A percentile compares a stretch with the other conserved stretches of the same genome.
Conservation (phyloP, 2,797 vertebrate species). For the Onychomys leucogaster region DNA sequence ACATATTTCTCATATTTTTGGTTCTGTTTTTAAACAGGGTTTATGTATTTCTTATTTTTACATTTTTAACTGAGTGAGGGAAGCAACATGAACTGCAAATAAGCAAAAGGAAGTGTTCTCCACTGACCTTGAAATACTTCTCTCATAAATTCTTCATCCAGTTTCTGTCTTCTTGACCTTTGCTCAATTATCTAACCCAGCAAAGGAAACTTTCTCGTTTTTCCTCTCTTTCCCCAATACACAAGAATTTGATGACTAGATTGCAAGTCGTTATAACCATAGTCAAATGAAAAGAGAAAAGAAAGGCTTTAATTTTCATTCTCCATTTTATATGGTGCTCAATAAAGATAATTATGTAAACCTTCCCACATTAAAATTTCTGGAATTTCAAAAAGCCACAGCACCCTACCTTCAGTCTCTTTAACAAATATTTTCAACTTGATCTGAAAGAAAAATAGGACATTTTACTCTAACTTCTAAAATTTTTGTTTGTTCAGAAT, state of each 20-base stretch:
- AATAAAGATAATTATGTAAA: background rate
- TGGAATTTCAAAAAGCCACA: background rate
- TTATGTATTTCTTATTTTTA: background rate
- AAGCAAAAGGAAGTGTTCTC: background rate
- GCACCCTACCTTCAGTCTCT: background rate
- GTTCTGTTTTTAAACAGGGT: background rate
- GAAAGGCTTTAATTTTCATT: background rate
- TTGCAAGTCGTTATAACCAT: background rate
- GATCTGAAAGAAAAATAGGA: slow-evolving; percentile 14
- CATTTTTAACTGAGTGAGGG: background rate
- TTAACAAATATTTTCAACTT: background rate
- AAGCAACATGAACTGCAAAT: slow-evolving; percentile 1
- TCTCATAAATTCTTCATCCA: slow-evolving; percentile 6
- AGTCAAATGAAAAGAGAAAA: background rate
- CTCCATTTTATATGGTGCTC: background rate
- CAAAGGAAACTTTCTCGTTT: slow-evolving; percentile 4
- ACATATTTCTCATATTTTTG: background rate
- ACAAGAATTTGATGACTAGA: background rate
- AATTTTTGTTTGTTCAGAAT: background rate
- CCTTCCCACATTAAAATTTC: background rate
- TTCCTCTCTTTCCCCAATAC: background rate
- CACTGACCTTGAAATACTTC: background rate
- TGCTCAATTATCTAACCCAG: background rate
- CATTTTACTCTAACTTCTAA: background rate
- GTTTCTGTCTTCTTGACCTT: background rate